Evolutionary conservation across 2,797 vertebrate species (phyloP).

Genomic region (Urosaurus nigricauda): DNA sequence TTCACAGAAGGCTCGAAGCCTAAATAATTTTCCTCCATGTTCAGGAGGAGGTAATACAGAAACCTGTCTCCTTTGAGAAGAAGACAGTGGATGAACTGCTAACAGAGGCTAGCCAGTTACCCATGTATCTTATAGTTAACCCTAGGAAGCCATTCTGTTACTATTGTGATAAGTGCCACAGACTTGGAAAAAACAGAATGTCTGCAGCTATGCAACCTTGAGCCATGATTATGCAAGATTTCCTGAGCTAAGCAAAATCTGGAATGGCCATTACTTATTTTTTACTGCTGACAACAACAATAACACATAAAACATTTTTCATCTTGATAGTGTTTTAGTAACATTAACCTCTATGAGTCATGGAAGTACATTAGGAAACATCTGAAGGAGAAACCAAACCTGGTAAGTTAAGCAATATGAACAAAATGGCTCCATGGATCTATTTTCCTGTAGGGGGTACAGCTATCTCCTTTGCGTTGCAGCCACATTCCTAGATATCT

Average conservation of each 20-base stretch:
- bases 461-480: background rate
- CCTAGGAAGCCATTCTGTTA: background rate
- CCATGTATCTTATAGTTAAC: background rate
- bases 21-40: background rate
- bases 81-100: background rate
- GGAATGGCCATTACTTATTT: constrained; percentile 41
- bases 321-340: constrained; percentile 28
- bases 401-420: constrained; percentile 2
- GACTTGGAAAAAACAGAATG: background rate
- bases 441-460: background rate
- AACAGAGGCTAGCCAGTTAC: background rate
- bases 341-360: constrained; percentile 33
- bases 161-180: background rate
- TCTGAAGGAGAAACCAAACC: constrained; percentile 15
- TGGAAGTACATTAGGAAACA: background rate
- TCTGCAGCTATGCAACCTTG: constrained; percentile 17
- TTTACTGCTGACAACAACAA: constrained; percentile 45
- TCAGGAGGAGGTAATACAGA: background rate
- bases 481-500: background rate
- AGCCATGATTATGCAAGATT: constrained; percentile 40
- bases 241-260: constrained; percentile 46
- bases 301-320: constrained; percentile 44
- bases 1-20: fast-evolving
- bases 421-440: background rate
- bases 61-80: background rate